phyloP scores from a whole-genome alignment of 2,113 vertebrate genomes.

The Brachionichthys hirsutus region DNA sequence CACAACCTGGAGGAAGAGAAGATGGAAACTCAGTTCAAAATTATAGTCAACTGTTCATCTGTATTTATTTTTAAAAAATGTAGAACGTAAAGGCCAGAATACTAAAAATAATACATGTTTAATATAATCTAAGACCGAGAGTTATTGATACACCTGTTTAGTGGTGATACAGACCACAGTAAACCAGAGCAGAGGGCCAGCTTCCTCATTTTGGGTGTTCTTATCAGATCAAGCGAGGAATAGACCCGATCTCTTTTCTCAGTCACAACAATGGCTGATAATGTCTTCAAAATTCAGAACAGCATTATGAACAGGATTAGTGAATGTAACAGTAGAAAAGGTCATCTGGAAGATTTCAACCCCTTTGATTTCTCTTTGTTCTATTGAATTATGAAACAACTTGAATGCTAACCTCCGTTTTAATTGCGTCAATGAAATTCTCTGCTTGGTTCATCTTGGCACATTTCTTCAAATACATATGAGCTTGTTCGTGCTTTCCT shows the following conservation, averaged over 20 bases:
- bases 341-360: not conserved
- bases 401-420: slow-evolving; percentile 73
- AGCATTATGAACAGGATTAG: not conserved
- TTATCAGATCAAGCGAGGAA: slow-evolving; percentile 75
- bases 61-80: not conserved
- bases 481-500: slow-evolving; percentile 80
- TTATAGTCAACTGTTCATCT: not conserved
- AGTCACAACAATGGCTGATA: slow-evolving; percentile 56
- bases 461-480: slow-evolving; percentile 80
- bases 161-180: slow-evolving; percentile 64
- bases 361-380: too few relatives aligned
- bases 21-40: not conserved
- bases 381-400: not conserved
- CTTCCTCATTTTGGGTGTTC: slow-evolving; percentile 76
- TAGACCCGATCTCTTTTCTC: slow-evolving; percentile 56
- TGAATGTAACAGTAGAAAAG: not conserved
- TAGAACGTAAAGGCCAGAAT: not conserved
- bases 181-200: slow-evolving; percentile 68
- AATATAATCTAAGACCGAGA: too few relatives aligned
- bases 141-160: not conserved
- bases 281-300: slow-evolving; percentile 55
- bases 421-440: slow-evolving; percentile 56
- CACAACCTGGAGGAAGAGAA: slow-evolving; percentile 62
- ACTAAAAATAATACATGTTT: too few relatives aligned
- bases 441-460: slow-evolving; percentile 79